These are phyloP conservation scores for Adineta ricciae DNA, from an alignment of 2,888 invertebrate genomes.

Conservation along the genomic window DNA sequence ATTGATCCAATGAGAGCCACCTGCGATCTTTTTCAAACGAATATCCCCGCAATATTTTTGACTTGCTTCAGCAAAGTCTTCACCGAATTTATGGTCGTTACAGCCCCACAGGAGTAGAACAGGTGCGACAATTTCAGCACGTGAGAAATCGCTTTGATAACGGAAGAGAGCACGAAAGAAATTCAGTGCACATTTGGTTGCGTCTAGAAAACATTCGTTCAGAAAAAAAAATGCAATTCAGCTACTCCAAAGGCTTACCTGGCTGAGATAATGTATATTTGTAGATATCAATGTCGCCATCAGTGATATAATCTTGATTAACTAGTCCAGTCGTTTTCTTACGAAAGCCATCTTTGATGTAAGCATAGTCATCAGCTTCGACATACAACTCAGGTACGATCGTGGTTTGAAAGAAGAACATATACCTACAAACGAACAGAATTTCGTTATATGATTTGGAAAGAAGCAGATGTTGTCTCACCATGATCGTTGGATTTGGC, in stretches of 20 bases:
- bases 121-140: background rate
- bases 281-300: conserved; percentile 64
- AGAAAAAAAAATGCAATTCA: background rate
- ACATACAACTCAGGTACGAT: conserved; percentile 49
- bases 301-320: conserved; percentile 41
- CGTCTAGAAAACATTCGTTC: background rate
- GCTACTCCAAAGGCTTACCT: conserved; percentile 48
- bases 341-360: conserved; percentile 54
- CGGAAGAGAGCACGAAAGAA: conserved; percentile 59
- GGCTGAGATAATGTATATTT: conserved; percentile 64
- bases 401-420: conserved; percentile 41
- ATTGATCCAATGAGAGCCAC: conserved; percentile 65
- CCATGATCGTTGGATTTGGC: conserved; percentile 44
- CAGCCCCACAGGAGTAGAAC: conserved; percentile 55
- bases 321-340: conserved; percentile 36
- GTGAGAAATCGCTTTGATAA: background rate
- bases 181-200: conserved; percentile 56
- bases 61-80: conserved; percentile 60
- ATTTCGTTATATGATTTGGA: too few species aligned
- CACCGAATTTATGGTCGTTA: conserved; percentile 55
- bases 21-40: conserved; percentile 59
- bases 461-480: conserved; percentile 28
- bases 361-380: conserved; percentile 57
- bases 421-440: conserved; percentile 40
- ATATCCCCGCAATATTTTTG: conserved; percentile 60